A percentile compares a stretch with the other conserved stretches of the same genome.
phyloP scores from a whole-genome alignment of 2,113 vertebrate genomes.

The Psephotus haematonotus region DNA sequence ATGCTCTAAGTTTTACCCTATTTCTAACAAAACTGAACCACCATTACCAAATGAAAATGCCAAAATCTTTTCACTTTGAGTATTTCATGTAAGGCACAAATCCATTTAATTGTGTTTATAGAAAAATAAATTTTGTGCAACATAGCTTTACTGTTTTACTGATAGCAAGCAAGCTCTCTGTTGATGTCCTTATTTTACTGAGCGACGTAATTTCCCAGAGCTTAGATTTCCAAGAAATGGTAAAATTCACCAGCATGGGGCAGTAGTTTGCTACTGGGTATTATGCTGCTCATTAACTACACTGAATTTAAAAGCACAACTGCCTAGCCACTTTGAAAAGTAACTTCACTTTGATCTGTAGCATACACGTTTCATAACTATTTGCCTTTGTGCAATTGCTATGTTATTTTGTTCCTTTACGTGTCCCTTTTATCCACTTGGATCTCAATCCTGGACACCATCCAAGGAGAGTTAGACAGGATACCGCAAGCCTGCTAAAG shows the following conservation, averaged over 20 bases:
- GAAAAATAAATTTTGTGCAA: neutral
- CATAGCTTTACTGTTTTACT: neutral
- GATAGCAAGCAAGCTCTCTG: neutral
- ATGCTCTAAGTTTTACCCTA: neutral
- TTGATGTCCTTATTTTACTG: neutral
- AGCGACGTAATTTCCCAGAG: neutral
- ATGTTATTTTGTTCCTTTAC: neutral
- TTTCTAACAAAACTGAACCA: neutral
- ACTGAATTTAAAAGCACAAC: neutral
- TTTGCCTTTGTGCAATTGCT: constrained; percentile 28
- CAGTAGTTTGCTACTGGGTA: neutral
- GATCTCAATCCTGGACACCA: neutral
- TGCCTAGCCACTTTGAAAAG: neutral
- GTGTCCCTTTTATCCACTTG: neutral
- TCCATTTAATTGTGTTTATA: neutral
- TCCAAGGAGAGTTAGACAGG: neutral
- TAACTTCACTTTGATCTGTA: neutral
- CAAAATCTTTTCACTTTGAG: neutral
- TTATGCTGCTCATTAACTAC: neutral
- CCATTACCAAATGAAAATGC: neutral
- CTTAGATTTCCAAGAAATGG: constrained; percentile 12
- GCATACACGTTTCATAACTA: constrained; percentile 14
- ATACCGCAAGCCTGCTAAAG: neutral
- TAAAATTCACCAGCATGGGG: neutral
- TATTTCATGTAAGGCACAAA: neutral